phyloP scores from a whole-genome alignment of 2,797 vertebrate genomes.

The Champsocephalus gunnari region DNA sequence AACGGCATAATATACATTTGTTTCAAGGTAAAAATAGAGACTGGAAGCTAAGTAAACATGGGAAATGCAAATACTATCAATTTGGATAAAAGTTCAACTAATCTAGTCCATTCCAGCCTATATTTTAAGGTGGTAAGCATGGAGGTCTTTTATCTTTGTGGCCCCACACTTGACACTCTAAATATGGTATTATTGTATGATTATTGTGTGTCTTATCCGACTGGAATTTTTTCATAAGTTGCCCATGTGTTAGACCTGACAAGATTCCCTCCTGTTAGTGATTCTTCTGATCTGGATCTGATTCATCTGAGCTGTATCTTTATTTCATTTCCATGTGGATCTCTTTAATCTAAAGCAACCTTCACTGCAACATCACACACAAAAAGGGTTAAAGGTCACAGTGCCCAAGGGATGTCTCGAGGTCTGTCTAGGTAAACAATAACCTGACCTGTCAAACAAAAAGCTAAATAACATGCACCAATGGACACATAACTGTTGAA shows the following conservation, averaged over 20 bases:
- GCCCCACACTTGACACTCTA: neutral
- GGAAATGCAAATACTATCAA: neutral
- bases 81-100: too few species aligned
- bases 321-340: neutral
- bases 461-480: neutral
- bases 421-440: slow-evolving; percentile 37
- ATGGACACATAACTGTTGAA: neutral
- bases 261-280: neutral
- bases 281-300: slow-evolving; percentile 21
- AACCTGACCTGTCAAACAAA: slow-evolving; percentile 39
- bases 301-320: slow-evolving; percentile 15
- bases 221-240: neutral
- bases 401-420: neutral
- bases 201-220: neutral
- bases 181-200: neutral
- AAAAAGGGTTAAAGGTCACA: neutral
- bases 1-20: neutral
- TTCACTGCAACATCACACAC: neutral
- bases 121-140: neutral
- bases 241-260: slow-evolving; percentile 4
- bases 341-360: neutral
- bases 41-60: neutral
- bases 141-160: neutral
- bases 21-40: neutral
- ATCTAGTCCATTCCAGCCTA: too few species aligned